Evolutionary conservation across 2,888 invertebrate genomes (phyloP), one percentile per base, ranked within the genome.

Genomic region (Acanthosepion lycidas): DNA sequence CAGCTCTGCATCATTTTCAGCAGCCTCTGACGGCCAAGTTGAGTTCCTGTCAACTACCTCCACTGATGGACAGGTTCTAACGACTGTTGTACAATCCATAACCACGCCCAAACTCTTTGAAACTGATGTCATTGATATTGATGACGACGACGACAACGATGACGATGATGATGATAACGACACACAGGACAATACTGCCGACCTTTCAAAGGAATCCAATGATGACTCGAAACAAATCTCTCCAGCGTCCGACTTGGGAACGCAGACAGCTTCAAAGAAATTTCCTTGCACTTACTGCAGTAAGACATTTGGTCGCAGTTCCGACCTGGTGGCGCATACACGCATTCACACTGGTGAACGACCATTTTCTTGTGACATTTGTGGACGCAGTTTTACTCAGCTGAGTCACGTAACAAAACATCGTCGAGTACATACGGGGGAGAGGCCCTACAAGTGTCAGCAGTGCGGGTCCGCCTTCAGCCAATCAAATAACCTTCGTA

Each of bases 351-450:
- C 97, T 96, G 97, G 97, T 6, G 97, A 97, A 95, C 95, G 97
- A 55, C 97, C 97, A 9, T 97, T 97, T 95, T 96, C 96, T 95
- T 97, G 97, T 95, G 97, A 97, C 95, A 97, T 97, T 91, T 97
- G 97, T 95, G 96, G 97, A 28, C 99, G 99, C 97, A 98, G 99
- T 97, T 99, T 99, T 98, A 99, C 99, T 3, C 59, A 59, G 23
- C 59, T 59, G 59, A 59, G 59, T 59, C 59, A 59, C 23, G 59
- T 59, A 23, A 59, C 59, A 0, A 59, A 59, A 59, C 59, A 59
- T 6, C 59, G 59, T 59, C 59, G 59, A 23, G 5, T 59, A 23
- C 97, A 97, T 95, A 97, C 97, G 96, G 97, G 97, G 5, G 97
- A n/a, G 78, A 53, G 15, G 48, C 53, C 49, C 5, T 49, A 51